Evolutionary conservation across 2,888 invertebrate species (phyloP).

Genomic region (Pachymerium ferrugineum): DNA sequence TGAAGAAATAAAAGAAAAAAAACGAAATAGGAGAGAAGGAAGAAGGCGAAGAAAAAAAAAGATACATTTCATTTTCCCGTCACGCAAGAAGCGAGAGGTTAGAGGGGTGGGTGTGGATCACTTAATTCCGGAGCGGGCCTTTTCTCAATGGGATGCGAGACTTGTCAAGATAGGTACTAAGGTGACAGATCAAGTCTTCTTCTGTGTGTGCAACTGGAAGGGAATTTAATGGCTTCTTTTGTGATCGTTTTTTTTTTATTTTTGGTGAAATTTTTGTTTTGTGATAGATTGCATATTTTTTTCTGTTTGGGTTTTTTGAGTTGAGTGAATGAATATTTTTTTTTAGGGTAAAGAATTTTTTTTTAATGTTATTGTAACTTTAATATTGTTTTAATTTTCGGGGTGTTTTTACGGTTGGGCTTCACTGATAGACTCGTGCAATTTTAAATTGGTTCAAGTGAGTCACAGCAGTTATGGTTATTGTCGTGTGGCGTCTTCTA

Average conservation of each 20-base stretch:
- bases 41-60: not conserved
- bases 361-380: not conserved
- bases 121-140: slow-evolving; percentile 14
- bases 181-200: slow-evolving; percentile 6
- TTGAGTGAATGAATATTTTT: not conserved
- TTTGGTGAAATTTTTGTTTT: not conserved
- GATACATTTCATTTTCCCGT: slow-evolving; percentile 8
- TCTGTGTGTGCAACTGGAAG: slow-evolving; percentile 4
- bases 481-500: slow-evolving; percentile 6
- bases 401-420: not conserved
- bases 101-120: slow-evolving; percentile 1
- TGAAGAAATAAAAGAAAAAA: slow-evolving; percentile 9
- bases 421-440: not conserved
- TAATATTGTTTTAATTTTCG: not conserved
- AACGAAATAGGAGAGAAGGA: not conserved
- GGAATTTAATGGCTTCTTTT: slow-evolving; percentile 15
- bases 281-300: not conserved
- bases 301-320: not conserved
- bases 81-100: slow-evolving; percentile 2
- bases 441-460: too few relatives aligned
- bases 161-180: slow-evolving; percentile 1
- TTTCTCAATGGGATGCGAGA: slow-evolving; percentile 14
- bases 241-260: not conserved
- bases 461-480: not conserved
- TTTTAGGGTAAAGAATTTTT: not conserved